Percentiles rank a stretch among this genome's conserved stretches.
Evolutionary conservation across 2,797 vertebrate species (phyloP).

Genomic region (Diplodus sargus): DNA sequence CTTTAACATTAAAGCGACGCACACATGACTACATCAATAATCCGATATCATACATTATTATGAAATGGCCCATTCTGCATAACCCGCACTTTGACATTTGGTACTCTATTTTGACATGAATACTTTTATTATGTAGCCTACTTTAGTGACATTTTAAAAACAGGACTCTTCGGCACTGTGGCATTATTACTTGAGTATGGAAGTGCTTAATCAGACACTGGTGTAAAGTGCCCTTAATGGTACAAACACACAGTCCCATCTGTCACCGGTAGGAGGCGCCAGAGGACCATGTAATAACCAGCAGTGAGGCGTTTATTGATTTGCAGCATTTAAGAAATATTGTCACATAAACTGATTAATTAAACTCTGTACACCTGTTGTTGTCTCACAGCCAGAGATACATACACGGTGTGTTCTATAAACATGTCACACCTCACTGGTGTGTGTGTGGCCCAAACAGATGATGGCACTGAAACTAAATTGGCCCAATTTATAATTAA

Average conservation of each 20-base stretch:
- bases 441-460: neutral
- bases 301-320: slow-evolving; percentile 30
- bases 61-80: neutral
- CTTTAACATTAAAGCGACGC: neutral
- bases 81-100: neutral
- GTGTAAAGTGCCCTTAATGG: neutral
- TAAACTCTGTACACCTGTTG: neutral
- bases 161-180: neutral
- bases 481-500: neutral
- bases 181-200: neutral
- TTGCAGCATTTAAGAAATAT: slow-evolving; percentile 25
- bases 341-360: slow-evolving; percentile 1
- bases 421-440: neutral
- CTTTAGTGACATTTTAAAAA: neutral
- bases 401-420: rapidly evolving
- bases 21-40: neutral
- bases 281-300: neutral
- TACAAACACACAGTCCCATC: neutral
- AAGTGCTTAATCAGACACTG: neutral
- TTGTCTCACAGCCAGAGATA: rapidly evolving
- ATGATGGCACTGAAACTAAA: neutral
- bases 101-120: neutral
- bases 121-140: neutral
- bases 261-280: slow-evolving; percentile 33
- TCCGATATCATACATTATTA: neutral